Conservation (phyloP, 2,113 vertebrate species). For the Chaetops frenatus region DNA sequence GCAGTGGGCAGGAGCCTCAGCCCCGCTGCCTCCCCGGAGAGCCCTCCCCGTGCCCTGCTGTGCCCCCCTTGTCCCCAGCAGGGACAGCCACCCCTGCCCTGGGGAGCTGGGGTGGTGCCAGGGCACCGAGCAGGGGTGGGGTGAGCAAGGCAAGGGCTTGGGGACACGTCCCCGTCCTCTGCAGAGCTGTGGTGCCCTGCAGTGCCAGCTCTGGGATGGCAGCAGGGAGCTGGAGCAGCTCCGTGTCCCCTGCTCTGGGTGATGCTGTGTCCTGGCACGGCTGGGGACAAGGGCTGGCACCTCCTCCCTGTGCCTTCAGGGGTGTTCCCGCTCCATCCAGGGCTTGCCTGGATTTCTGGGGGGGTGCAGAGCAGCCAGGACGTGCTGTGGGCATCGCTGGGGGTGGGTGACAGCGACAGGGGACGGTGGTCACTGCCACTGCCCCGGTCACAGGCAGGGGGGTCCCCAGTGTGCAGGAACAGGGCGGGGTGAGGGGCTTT, state of each 20-base stretch:
- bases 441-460: not conserved
- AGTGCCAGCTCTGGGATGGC: accelerated
- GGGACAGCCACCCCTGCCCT: not conserved
- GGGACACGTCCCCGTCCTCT: accelerated
- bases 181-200: not conserved
- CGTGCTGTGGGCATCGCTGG: accelerated
- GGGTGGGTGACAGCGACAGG: not conserved
- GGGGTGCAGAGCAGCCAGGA: not conserved
- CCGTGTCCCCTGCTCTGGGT: not conserved
- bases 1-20: accelerated
- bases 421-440: not conserved
- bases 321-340: not conserved
- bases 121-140: not conserved
- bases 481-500: not conserved
- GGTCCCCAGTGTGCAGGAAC: not conserved
- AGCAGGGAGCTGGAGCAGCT: not conserved
- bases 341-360: not conserved
- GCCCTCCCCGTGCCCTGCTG: not conserved
- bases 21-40: accelerated
- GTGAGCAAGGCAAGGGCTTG: not conserved
- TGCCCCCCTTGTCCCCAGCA: not conserved
- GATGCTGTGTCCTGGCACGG: accelerated
- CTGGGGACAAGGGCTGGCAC: not conserved
- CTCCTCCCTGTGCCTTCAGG: not conserved
- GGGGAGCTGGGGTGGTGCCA: not conserved